Percentiles rank a stretch among this genome's conserved stretches.
Conservation (phyloP, 2,888 invertebrate genomes). For the Macrosoma leucophasiata region DNA sequence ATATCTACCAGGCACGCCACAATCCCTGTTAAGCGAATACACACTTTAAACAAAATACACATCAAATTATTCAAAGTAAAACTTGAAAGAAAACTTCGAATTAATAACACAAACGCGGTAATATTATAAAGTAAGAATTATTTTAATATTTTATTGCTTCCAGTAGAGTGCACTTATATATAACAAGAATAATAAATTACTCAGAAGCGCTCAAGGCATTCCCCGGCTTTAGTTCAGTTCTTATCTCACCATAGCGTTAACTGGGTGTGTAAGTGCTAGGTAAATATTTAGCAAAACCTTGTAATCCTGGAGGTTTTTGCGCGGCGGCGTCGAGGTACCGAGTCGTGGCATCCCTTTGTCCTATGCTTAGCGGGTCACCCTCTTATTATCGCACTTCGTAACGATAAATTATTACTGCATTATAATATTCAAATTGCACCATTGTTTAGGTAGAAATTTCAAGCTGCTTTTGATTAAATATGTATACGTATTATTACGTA, state of each 20-base stretch:
- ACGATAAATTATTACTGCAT: constrained; percentile 52
- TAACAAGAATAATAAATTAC: not conserved
- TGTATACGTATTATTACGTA: too few species aligned
- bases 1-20: too few species aligned
- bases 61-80: too few species aligned
- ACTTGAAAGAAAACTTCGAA: too few species aligned
- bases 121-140: too few species aligned
- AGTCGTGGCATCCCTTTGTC: constrained; percentile 44
- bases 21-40: too few species aligned
- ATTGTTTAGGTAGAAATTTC: too few species aligned
- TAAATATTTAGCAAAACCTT: constrained; percentile 59
- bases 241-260: constrained; percentile 16
- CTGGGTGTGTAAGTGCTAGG: constrained; percentile 41
- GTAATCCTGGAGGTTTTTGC: constrained; percentile 60
- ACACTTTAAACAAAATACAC: too few species aligned
- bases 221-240: constrained; percentile 37
- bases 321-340: constrained; percentile 24
- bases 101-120: too few species aligned
- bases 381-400: constrained; percentile 55
- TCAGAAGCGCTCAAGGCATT: constrained; percentile 30
- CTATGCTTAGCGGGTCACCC: constrained; percentile 40
- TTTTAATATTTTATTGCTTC: too few species aligned
- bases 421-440: too few species aligned
- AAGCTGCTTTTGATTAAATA: too few species aligned
- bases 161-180: not conserved